A percentile compares a stretch with the other conserved stretches of the same genome.
These are phyloP conservation scores for Urophycis tenuis DNA, from an alignment of 2,797 vertebrate species.

Conservation along the genomic window DNA sequence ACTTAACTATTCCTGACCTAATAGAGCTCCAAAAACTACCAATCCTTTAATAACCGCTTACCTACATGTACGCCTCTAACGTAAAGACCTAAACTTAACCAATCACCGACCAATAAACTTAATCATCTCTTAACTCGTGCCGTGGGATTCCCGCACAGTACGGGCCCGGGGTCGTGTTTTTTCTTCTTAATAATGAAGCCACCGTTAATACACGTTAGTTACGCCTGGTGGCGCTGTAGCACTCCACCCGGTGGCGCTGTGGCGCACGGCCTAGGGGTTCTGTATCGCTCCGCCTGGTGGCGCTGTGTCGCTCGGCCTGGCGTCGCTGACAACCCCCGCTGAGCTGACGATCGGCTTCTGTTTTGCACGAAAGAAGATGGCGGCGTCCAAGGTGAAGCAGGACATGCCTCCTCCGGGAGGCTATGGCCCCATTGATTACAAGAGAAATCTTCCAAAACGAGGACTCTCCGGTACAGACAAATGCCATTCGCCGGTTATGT, in stretches of 20 bases:
- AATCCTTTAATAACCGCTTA: no score
- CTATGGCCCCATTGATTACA: constrained; percentile 85
- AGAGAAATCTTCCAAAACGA: constrained; percentile 84
- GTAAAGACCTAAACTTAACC: no score
- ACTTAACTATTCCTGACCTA: not conserved
- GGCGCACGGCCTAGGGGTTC: no score
- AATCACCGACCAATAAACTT: no score
- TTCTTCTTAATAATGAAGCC: not conserved
- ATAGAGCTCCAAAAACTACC: no score
- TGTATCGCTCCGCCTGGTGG: not conserved
- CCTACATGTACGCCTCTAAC: no score
- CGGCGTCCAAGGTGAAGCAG: constrained; percentile 96
- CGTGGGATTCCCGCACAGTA: no score
- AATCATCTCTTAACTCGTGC: no score
- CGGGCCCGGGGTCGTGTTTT: no score
- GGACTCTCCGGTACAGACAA: constrained; percentile 79
- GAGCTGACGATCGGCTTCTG: constrained; percentile 28
- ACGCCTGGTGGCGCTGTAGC: not conserved
- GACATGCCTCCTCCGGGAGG: constrained; percentile 93
- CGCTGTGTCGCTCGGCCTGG: not conserved
- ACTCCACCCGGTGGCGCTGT: not conserved
- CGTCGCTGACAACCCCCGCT: not conserved
- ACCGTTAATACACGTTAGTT: not conserved
- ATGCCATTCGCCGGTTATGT: not conserved
- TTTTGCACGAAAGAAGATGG: constrained; percentile 68